Percentiles rank a stretch among this genome's conserved stretches.
These are phyloP conservation scores for Thalassophryne amazonica DNA, from an alignment of 2,797 vertebrate genomes.

Conservation along the genomic window DNA sequence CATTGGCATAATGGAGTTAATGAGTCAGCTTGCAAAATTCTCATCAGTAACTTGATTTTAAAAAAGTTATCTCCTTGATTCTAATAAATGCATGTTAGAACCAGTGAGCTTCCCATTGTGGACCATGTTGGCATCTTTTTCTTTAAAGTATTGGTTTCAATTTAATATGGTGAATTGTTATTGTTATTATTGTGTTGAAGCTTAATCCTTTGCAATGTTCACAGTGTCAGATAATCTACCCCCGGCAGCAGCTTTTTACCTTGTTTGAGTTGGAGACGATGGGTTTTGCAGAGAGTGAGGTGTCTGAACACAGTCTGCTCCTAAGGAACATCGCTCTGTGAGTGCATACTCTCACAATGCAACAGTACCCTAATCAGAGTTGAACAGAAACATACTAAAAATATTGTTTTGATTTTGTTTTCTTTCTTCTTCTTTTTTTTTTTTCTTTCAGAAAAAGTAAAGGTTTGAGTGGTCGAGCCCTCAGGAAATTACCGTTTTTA, in stretches of 20 bases:
- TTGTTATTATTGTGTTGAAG: background rate
- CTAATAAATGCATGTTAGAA: too few species aligned
- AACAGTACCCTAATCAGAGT: background rate
- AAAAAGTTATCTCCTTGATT: too few species aligned
- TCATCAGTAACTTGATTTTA: too few species aligned
- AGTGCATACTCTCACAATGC: slow-evolving; percentile 31
- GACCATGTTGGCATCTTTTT: too few species aligned
- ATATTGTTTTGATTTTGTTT: slow-evolving; percentile 23
- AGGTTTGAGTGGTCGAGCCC: slow-evolving; percentile 90
- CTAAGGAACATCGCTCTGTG: slow-evolving; percentile 87
- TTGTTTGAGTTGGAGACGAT: slow-evolving; percentile 90
- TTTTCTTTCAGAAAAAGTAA: slow-evolving; percentile 89
- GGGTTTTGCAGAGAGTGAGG: slow-evolving; percentile 86
- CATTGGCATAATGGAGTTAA: too few species aligned
- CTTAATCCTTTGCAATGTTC: background rate
- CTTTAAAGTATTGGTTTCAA: background rate
- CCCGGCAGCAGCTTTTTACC: slow-evolving; percentile 91
- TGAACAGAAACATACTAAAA: background rate
- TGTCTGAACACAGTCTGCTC: slow-evolving; percentile 86
- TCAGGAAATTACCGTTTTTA: slow-evolving; percentile 93
- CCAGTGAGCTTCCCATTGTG: too few species aligned
- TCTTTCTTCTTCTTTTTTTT: too few species aligned
- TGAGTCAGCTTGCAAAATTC: too few species aligned
- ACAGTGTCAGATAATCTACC: slow-evolving; percentile 94
- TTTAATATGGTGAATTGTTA: background rate